Conservation (phyloP, 2,113 vertebrate genomes). For the Tylochromis polylepis region DNA sequence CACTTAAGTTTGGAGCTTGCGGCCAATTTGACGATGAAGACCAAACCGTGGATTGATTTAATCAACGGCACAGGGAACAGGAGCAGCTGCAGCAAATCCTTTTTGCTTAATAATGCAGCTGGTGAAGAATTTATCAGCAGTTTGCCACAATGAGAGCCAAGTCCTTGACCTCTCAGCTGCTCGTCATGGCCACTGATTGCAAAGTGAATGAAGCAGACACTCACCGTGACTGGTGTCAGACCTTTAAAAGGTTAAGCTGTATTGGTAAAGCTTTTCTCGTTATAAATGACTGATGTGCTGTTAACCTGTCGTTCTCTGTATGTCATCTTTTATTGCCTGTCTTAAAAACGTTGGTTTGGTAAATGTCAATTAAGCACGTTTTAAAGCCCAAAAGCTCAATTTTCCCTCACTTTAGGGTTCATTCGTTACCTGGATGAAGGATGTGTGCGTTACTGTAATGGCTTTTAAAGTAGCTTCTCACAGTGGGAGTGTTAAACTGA, state of each 20-base stretch:
- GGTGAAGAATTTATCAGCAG: slow-evolving; percentile 22
- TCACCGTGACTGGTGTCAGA: not conserved
- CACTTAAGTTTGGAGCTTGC: slow-evolving; percentile 1
- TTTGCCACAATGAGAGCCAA: not conserved
- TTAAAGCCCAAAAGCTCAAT: not conserved
- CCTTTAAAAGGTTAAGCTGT: not conserved
- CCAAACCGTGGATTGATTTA: not conserved
- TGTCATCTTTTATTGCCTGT: not conserved
- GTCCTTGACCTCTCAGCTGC: slow-evolving; percentile 21
- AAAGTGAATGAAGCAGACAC: not conserved
- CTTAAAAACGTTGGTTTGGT: slow-evolving; percentile 1
- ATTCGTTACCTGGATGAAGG: slow-evolving; percentile 42
- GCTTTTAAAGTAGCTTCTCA: slow-evolving; percentile 55
- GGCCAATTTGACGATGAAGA: slow-evolving; percentile 11
- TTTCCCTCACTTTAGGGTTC: slow-evolving; percentile 26
- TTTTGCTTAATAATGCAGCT: slow-evolving; percentile 13
- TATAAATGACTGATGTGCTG: not conserved
- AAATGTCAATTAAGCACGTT: slow-evolving; percentile 4
- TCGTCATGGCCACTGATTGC: not conserved
- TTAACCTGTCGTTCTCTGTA: not conserved
- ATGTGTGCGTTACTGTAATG: slow-evolving; percentile 47
- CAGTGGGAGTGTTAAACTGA: slow-evolving; percentile 19
- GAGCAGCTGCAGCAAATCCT: slow-evolving; percentile 29
- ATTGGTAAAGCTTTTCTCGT: not conserved
- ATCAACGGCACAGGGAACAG: not conserved